phyloP scores from a whole-genome alignment of 2,888 invertebrate species.

The Tetragonula carbonaria region DNA sequence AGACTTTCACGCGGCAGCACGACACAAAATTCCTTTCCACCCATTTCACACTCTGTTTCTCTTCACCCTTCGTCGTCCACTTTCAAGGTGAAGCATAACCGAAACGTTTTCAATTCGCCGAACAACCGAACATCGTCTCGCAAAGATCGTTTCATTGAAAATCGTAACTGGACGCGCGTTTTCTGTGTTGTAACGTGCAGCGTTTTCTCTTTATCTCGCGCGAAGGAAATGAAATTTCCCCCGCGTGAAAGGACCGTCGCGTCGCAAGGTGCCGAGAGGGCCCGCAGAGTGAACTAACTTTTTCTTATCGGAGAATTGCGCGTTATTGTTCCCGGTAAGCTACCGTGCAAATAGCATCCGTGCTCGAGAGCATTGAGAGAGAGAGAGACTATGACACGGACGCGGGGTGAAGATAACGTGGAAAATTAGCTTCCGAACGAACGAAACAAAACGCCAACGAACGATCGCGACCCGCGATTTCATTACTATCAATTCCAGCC shows the following conservation, averaged over 20 bases:
- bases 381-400: no score
- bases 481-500: slow-evolving; percentile 10
- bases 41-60: no score
- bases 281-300: slow-evolving; percentile 21
- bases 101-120: slow-evolving; percentile 15
- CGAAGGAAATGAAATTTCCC: slow-evolving; percentile 55
- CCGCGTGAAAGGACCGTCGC: slow-evolving; percentile 16
- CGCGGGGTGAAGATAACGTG: not conserved
- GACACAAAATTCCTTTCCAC: no score
- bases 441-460: no score
- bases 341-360: not conserved
- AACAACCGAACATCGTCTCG: not conserved
- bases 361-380: no score
- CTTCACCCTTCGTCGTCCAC: no score
- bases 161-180: no score
- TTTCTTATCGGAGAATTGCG: slow-evolving; percentile 39
- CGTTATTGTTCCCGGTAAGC: slow-evolving; percentile 40
- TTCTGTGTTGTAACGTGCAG: no score
- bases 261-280: not conserved
- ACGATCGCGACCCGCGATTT: not conserved
- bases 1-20: no score
- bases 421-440: slow-evolving; percentile 24
- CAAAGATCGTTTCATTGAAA: no score
- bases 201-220: slow-evolving; percentile 35
- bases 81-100: no score